Base-by-base conservation (phyloP, 2,797 vertebrate species). In the Tauraco hartlaubi region DNA sequence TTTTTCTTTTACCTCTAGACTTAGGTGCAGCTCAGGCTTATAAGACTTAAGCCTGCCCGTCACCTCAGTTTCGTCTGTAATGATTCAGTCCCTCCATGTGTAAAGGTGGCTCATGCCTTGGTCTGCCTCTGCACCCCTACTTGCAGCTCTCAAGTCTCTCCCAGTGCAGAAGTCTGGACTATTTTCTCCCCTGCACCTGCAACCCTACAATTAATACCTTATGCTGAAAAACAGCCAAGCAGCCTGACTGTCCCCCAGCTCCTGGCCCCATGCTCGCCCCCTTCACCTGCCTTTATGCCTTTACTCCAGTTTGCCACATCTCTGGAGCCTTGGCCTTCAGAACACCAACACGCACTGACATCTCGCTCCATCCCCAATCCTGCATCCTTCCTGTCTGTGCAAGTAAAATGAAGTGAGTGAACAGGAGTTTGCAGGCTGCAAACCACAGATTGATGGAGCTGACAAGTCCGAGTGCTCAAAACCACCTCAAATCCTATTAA, bases 201-300 rank as follows among this genome's bases (percentile, higher is more conserved):
- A 62, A 23, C 9, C 14, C 11, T 46, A 28, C 23, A 26, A 9
- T 61, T 51, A 82, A 46, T 72, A 46, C 7, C 28, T 83, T 21
- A 21, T 35, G 14, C 58, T 84, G 76, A 41, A 92, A 80, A 78
- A 51, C 25, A 77, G 35, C n/a, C 31, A 26, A 71, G 61, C 16
- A 82, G 16, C 35, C 63, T 79, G 59, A 55, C 4, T 77, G 26
- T 19, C 11, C 9, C 9, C 3, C 29, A 39, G 41, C 55, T 66
- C 33, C 31, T 75, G 22, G 1, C 9, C 8, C 17, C 0, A 0
- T 7, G 35, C 58, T 72, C 78, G 10, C 23, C 54, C 18, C 39
- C 31, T 82, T 91, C 31, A 52, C 26, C 18, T 79, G 29, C 41
- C 51, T 81, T 90, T 52, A 9, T 48, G 16, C 6, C 29, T 76